Percentiles rank a stretch among this genome's conserved stretches.
These are phyloP conservation scores for Piprites chloris DNA, from an alignment of 2,113 vertebrate genomes.

Conservation along the genomic window DNA sequence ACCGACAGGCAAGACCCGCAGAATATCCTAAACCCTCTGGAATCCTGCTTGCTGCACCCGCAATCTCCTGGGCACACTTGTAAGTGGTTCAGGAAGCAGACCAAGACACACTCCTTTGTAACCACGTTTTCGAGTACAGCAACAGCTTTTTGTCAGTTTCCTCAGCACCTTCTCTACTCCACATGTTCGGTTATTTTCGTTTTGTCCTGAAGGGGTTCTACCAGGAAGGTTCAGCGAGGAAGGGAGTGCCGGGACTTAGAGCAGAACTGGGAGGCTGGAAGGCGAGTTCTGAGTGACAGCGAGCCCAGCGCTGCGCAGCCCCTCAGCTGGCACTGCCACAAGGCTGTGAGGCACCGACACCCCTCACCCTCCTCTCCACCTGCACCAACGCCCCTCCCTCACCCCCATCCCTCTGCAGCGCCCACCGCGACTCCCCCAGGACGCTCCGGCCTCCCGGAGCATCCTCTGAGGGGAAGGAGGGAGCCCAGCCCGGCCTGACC, in stretches of 20 bases:
- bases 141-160: background rate
- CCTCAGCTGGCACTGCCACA: background rate
- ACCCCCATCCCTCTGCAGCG: background rate
- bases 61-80: too few relatives aligned
- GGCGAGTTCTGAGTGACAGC: background rate
- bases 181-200: accelerated
- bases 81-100: background rate
- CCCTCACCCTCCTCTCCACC: too few relatives aligned
- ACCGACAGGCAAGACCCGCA: background rate
- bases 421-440: background rate
- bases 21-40: background rate
- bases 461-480: accelerated
- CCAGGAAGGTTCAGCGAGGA: too few relatives aligned
- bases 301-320: background rate
- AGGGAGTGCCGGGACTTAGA: too few relatives aligned
- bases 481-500: accelerated
- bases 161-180: background rate
- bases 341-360: accelerated
- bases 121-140: background rate
- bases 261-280: background rate
- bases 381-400: too few relatives aligned
- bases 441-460: background rate
- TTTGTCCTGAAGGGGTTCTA: background rate
- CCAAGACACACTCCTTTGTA: accelerated
- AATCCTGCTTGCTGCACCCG: background rate